Base-by-base conservation (phyloP, 2,888 invertebrate species). In the Argyra leucocephala region DNA sequence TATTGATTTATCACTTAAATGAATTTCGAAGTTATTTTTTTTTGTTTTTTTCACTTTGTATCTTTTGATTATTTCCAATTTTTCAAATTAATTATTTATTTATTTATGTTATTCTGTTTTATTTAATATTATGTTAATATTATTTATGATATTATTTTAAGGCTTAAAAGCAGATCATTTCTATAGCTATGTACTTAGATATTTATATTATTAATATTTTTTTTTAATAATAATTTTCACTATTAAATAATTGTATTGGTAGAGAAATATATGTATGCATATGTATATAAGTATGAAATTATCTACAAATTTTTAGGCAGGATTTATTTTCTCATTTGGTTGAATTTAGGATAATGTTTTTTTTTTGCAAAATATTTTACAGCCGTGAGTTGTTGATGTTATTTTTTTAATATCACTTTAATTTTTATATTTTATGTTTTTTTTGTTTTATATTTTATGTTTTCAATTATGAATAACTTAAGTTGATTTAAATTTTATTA, bases 131-230 rank as follows among this genome's bases (percentile, higher is more conserved):
- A 2, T 31, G 1, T 2, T 31, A 10, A 3, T 31, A 31, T 10
- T 31, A 10, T 31, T 31, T 3, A 5, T 48, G 48, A 18, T 7
- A 31, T 31, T 31, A 31, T 37, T 48, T 48, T 48, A 15, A 15
- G 15, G 48, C 12, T 31, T 26, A 10, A 6, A 31, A 31, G 31
- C 31, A 31, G 12, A 2, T 10, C 3, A 10, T 31, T 31, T 31
- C 12, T 4, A 31, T 10, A 31, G 59, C 59, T 23, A 26, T 18
- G 5, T 12, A 22, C 59, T 6, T 15, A 60, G 31, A 36, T 31
- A 22, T 57, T 23, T 22, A 22, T 59, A 61, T 63, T 66, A 37
- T 61, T 58, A 63, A 18, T 61, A 61, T 61, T 48, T 48, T 48
- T 48, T 31, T 26, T 31, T 31, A 10, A 10, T 31, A 31, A 4